A percentile compares a stretch with the other conserved stretches of the same genome.
phyloP scores from a whole-genome alignment of 2,888 invertebrate species.

The Azorinus chamasolen region DNA sequence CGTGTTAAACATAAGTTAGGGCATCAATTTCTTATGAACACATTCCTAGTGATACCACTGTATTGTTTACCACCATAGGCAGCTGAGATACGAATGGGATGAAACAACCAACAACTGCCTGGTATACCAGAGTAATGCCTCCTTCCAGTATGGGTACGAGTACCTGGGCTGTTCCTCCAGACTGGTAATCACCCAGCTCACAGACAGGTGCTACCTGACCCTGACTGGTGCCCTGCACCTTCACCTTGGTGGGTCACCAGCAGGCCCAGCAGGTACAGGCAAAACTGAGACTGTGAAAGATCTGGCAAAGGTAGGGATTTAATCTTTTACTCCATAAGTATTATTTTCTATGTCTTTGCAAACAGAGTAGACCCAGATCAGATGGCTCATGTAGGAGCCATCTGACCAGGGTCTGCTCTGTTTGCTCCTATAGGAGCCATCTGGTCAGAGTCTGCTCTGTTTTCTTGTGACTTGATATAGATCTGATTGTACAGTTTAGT shows the following conservation, averaged over 20 bases:
- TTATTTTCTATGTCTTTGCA: too few relatives aligned
- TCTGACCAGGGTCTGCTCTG: too few relatives aligned
- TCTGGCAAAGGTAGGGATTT: constrained; percentile 83
- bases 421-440: too few relatives aligned
- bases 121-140: constrained; percentile 85
- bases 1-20: too few relatives aligned
- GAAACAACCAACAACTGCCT: constrained; percentile 85
- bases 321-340: too few relatives aligned
- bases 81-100: constrained; percentile 86
- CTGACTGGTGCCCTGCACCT: constrained; percentile 85
- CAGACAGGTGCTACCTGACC: constrained; percentile 85
- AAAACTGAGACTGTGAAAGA: constrained; percentile 87
- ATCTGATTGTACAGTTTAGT: too few relatives aligned
- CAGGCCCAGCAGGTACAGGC: constrained; percentile 86
- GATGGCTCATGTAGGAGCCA: too few relatives aligned
- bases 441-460: too few relatives aligned
- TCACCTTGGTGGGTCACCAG: constrained; percentile 85
- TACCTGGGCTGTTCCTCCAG: constrained; percentile 86
- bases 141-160: constrained; percentile 86
- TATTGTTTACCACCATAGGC: constrained; percentile 76
- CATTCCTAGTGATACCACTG: too few relatives aligned
- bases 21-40: too few relatives aligned
- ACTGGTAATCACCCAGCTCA: constrained; percentile 85
- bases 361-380: too few relatives aligned
- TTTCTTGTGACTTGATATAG: too few relatives aligned